Evolutionary conservation across 1,140 invertebrate species (phyloP), one percentile per base, ranked within the genome.

Genomic region (Yoshiicerus persimilis): DNA sequence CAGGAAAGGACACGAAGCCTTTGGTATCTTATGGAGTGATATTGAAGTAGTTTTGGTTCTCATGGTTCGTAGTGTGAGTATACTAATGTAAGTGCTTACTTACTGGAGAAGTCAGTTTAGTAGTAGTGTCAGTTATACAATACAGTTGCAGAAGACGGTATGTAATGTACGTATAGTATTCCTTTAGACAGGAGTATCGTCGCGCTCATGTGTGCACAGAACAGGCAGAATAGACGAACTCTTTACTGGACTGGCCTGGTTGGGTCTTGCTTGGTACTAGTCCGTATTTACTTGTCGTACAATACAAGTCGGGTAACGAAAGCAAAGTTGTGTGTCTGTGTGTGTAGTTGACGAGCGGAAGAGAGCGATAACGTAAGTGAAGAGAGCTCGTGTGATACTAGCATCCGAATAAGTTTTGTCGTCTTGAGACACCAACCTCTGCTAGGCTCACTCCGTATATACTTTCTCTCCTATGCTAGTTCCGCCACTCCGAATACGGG

Each of bases 321-420:
- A 56, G n/a, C 47, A 16, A 56, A 56, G 47, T 56, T 56, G 47
- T 56, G 47, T 56, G 75, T 80, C 20, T 80, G 30, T 80, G 75
- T 80, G 32, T 80, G 30, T 80, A 80, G 32, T 36, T 80, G 32
- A 32, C 75, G 75, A 80, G 75, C 75, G 32, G 75, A 36, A 80
- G 75, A 80, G 75, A 80, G 32, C 75, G 75, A 80, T 80, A 80
- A 80, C 75, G 75, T 80, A 80, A 36, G 75, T 80, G 75, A 80
- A 80, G 30, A 80, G 34, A 80, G 75, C 75, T 80, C 75, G 75
- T 80, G 75, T 80, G 75, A 80, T 32, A 80, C 75, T 80, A 80
- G 75, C 32, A 4, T 30, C 75, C 30, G 32, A 80, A 80, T 80
- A 36, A 80, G 75, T 80, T 32, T 80, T 38, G 75, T 32, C 75